These are phyloP conservation scores for Cyprinodon diabolis DNA, from an alignment of 2,797 vertebrate genomes.

Conservation along the genomic window DNA sequence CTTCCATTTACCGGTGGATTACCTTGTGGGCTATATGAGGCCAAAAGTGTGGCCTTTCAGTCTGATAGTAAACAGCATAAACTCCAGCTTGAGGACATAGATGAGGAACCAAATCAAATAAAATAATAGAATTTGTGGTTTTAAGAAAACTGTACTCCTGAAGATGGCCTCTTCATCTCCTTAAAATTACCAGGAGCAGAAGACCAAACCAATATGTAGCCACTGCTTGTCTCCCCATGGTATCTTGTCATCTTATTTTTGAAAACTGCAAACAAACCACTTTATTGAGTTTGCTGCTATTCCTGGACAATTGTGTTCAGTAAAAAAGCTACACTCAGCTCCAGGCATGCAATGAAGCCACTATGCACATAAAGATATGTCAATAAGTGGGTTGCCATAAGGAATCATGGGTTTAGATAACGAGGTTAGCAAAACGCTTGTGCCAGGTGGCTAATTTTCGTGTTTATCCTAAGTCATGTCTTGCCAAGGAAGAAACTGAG, in stretches of 20 bases:
- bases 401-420: constrained; percentile 7
- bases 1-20: constrained; percentile 4
- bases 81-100: not conserved
- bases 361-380: not conserved
- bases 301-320: not conserved
- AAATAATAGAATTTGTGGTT: constrained; percentile 4
- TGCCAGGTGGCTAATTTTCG: constrained; percentile 5
- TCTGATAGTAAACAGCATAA: not conserved
- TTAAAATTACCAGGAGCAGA: not conserved
- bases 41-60: constrained; percentile 4
- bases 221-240: not conserved
- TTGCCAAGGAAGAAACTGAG: not conserved
- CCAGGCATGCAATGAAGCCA: not conserved
- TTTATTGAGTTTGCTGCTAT: not conserved
- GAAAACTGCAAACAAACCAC: constrained; percentile 5
- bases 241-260: constrained; percentile 2
- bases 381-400: not conserved
- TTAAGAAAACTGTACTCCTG: constrained; percentile 2
- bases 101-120: not conserved
- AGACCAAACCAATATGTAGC: not conserved
- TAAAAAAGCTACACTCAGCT: not conserved
- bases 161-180: constrained; percentile 2
- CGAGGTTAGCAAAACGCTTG: not conserved
- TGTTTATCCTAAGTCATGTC: not conserved
- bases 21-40: constrained; percentile 4